Base-by-base conservation (phyloP, 2,797 vertebrate genomes). In the Bothrops alternatus region DNA sequence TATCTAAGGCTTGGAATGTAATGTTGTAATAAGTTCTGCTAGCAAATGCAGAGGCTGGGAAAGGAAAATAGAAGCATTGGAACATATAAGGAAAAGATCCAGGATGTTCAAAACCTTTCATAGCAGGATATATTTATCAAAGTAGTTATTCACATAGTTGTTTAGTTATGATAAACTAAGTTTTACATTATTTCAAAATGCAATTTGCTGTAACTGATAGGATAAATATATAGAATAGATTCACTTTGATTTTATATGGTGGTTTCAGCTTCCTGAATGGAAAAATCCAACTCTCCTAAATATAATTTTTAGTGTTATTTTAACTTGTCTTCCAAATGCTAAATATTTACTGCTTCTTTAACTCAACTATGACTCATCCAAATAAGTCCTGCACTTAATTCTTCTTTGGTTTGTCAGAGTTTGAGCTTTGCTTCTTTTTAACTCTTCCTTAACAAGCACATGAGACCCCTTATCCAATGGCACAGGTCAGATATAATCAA, bases 51-150 rank as follows among this genome's bases (percentile, higher is more conserved):
- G 89, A 1, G 25, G 2, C 10, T 25, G 20, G 55, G 28, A 91
- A 89, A 37, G 37, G 47, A 60, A 91, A 73, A 13, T 82, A 4
- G 47, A 7, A 14, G 13, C 82, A 25, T 7, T 85, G 18, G 8
- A 42, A 50, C 57, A 14, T 2, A 28, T 0, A 0, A 26, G 2
- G 0, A 16, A 91, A 89, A 0, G 32, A 50, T 56, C 3, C 25
- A 69, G 65, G 58, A 1, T 0, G 18, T 87, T n/a, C 69, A 25
- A 82, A 82, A 82, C 3, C 73, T 47, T 47, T 82, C 23, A 47
- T 47, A 47, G 73, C 3, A 20, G 26, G 25, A 82, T 58, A 28
- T 42, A 90, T 82, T 37, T 26, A 58, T 26, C 55, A 11, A 57
- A 37, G 55, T 26, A 47, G 14, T 28, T 85, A 16, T 25, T 82